Conservation (phyloP, 2,113 vertebrate species). For the Stigmatopora argus region DNA sequence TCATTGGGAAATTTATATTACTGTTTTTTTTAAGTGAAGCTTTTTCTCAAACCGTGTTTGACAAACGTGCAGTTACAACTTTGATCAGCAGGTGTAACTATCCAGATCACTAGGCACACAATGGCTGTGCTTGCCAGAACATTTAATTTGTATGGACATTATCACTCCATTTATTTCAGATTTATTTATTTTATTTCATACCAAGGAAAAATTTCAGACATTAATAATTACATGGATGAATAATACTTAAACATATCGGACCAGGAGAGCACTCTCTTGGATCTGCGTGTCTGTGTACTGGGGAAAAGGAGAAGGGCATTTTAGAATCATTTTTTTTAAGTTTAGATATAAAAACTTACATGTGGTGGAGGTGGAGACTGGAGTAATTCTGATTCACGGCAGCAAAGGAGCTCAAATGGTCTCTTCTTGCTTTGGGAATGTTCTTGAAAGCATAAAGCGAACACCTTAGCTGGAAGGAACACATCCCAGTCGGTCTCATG, state of each 20-base stretch:
- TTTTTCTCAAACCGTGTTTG: background rate
- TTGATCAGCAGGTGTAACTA: constrained; percentile 2
- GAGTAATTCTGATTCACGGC: constrained; percentile 31
- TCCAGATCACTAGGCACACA: background rate
- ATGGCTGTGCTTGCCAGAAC: background rate
- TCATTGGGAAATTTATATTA: background rate
- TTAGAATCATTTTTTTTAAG: constrained; percentile 6
- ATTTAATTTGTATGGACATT: background rate
- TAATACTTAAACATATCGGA: constrained; percentile 19
- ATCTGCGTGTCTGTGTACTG: constrained; percentile 43
- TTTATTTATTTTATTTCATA: background rate
- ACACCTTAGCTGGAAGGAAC: constrained; percentile 60
- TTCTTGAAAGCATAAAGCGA: constrained; percentile 60
- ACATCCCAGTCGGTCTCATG: constrained; percentile 63
- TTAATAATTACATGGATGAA: background rate
- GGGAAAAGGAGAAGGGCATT: constrained; percentile 7
- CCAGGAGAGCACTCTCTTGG: constrained; percentile 44
- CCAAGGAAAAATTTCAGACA: background rate
- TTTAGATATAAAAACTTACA: constrained; percentile 29
- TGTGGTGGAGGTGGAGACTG: constrained; percentile 36
- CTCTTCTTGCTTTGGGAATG: constrained; percentile 51
- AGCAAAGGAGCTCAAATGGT: constrained; percentile 57
- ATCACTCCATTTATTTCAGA: background rate
- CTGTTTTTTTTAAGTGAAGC: background rate
- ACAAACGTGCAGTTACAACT: background rate